Percentiles rank a stretch among this genome's conserved stretches.
These are phyloP conservation scores for Porites cylindrica DNA, from an alignment of 92 coral and sea anemone genomes.

Conservation along the genomic window DNA sequence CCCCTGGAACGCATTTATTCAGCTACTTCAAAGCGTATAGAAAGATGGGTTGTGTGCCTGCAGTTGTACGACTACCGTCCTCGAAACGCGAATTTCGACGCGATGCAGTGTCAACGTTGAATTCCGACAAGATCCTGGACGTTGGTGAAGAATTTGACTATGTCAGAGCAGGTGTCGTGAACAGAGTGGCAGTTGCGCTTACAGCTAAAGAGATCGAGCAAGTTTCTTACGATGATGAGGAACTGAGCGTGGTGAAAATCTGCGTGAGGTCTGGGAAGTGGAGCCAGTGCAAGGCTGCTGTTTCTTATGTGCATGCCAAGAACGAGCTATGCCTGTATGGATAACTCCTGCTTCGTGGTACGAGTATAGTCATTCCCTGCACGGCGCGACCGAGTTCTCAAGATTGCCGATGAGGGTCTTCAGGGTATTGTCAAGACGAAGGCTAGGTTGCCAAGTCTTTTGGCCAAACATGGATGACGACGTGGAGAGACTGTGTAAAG, in stretches of 20 bases:
- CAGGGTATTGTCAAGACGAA: background rate
- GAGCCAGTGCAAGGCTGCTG: conserved; percentile 12
- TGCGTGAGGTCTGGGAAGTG: conserved; percentile 21
- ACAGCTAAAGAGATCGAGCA: conserved; percentile 25
- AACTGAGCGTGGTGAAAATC: conserved; percentile 12
- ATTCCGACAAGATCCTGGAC: background rate
- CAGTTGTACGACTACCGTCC: background rate
- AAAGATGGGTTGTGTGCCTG: background rate
- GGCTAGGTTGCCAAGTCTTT: background rate
- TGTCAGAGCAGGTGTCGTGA: conserved; percentile 15
- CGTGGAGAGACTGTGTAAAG: background rate
- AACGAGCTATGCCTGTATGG: conserved; percentile 5
- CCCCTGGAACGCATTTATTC: conserved; percentile 16
- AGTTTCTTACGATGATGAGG: conserved; percentile 11
- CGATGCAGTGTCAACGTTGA: background rate
- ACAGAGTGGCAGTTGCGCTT: conserved; percentile 19
- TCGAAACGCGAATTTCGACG: background rate
- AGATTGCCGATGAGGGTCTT: conserved; percentile 15
- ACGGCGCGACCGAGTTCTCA: background rate
- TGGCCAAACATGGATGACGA: background rate
- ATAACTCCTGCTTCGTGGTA: conserved; percentile 24
- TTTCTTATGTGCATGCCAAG: conserved; percentile 21
- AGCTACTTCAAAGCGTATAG: background rate
- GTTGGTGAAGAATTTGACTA: conserved; percentile 1
- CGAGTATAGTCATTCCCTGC: conserved; percentile 31